Conservation (phyloP, 2,797 vertebrate species). For the Bryconaethiops microstoma region DNA sequence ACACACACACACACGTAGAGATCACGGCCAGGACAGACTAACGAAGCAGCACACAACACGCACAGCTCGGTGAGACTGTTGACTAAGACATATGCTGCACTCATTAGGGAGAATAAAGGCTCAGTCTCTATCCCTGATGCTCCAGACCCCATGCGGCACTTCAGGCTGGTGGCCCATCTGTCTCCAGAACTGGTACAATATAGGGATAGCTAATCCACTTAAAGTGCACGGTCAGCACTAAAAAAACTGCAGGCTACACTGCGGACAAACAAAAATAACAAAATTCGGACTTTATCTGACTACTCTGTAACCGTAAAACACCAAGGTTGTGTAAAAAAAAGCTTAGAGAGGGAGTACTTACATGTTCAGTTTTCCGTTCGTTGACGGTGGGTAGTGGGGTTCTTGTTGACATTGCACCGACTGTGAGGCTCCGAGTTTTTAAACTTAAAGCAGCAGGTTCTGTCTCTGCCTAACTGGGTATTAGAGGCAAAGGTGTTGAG, state of each 20-base stretch:
- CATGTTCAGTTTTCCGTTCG: constrained; percentile 92
- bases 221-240: constrained; percentile 33
- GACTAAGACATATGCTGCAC: constrained; percentile 32
- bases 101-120: constrained; percentile 34
- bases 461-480: no score
- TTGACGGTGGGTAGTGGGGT: constrained; percentile 93
- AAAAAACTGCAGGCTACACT: not conserved
- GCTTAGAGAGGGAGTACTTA: constrained; percentile 73
- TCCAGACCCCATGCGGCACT: constrained; percentile 46
- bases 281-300: no score
- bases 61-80: not conserved
- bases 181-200: constrained; percentile 38
- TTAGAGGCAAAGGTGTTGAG: no score
- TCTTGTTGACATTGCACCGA: constrained; percentile 90
- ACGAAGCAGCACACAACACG: not conserved
- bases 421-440: constrained; percentile 27
- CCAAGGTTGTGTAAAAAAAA: no score
- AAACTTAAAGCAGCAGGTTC: constrained; percentile 48
- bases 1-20: not conserved
- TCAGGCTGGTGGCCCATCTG: constrained; percentile 57
- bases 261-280: constrained; percentile 18
- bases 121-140: constrained; percentile 33
- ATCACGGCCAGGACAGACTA: not conserved
- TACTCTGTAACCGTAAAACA: no score
- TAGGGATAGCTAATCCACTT: constrained; percentile 28